Evolutionary conservation across 2,113 vertebrate species (phyloP).

Genomic region (Caranx melampygus): DNA sequence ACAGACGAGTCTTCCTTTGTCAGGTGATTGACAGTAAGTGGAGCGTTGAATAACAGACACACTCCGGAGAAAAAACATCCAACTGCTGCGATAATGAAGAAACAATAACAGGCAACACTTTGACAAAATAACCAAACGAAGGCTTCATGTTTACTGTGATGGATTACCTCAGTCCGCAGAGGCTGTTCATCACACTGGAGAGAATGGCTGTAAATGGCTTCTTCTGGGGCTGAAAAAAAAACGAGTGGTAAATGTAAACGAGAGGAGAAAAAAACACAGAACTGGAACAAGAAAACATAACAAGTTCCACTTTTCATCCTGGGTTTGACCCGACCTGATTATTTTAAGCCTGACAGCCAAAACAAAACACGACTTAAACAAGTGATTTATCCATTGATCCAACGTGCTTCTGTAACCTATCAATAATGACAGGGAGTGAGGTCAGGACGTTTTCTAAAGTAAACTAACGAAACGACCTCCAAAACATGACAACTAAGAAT

Average conservation of each 20-base stretch:
- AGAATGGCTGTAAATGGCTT: slow-evolving; percentile 48
- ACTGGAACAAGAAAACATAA: neutral
- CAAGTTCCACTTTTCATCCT: neutral
- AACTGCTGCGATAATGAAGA: slow-evolving; percentile 38
- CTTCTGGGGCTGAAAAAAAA: slow-evolving; percentile 36
- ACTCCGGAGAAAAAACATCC: neutral
- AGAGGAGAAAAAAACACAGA: neutral
- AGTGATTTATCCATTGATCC: no score
- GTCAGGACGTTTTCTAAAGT: no score
- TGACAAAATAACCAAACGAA: slow-evolving; percentile 61
- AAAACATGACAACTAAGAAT: no score
- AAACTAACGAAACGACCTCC: no score
- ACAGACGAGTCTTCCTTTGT: neutral
- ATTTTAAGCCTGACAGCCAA: neutral
- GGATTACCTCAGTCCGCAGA: slow-evolving; percentile 54
- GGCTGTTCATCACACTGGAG: slow-evolving; percentile 39
- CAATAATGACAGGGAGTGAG: no score
- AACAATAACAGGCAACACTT: slow-evolving; percentile 57
- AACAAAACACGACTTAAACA: no score
- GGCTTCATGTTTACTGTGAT: slow-evolving; percentile 57
- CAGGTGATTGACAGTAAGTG: slow-evolving; percentile 7
- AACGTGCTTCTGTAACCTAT: no score
- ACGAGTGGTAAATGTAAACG: slow-evolving; percentile 7
- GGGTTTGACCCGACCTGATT: neutral
- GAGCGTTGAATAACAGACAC: slow-evolving; percentile 23